Percentiles rank a stretch among this genome's conserved stretches.
These are phyloP conservation scores for Cotesia vestalis DNA, from an alignment of 1,140 invertebrate species.

Conservation along the genomic window DNA sequence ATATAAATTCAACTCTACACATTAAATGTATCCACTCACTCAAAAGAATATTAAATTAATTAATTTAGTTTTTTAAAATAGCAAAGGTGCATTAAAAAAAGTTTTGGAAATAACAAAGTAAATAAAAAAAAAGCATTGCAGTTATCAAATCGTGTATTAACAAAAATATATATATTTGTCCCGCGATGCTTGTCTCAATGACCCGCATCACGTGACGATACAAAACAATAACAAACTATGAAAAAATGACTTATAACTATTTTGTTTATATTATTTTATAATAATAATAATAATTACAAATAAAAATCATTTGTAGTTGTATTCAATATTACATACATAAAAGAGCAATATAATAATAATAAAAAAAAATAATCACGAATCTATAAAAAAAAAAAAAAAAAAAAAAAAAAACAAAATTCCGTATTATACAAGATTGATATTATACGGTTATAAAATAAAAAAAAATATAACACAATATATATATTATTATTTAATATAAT, in stretches of 20 bases:
- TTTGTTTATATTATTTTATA: constrained; percentile 5
- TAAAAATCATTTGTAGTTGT: not conserved
- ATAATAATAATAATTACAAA: constrained; percentile 10
- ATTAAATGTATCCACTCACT: not conserved
- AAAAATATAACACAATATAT: constrained; percentile 27
- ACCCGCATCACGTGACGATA: constrained; percentile 56
- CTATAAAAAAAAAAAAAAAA: not conserved
- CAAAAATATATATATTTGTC: constrained; percentile 56
- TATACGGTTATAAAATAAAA: constrained; percentile 23
- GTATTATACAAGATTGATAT: constrained; percentile 2
- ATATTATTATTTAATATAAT: not conserved
- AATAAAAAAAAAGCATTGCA: constrained; percentile 45
- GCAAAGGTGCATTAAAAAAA: constrained; percentile 22
- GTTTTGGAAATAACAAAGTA: constrained; percentile 34
- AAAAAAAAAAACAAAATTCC: constrained; percentile 3
- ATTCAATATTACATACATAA: not conserved
- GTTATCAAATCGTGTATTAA: constrained; percentile 61
- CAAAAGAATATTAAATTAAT: not conserved
- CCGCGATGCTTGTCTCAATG: constrained; percentile 4
- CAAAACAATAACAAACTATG: constrained; percentile 62
- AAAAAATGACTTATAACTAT: constrained; percentile 53
- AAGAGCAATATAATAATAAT: constrained; percentile 6
- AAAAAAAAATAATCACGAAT: constrained; percentile 7
- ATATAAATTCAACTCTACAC: too few relatives aligned
- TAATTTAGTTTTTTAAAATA: too few relatives aligned